Evolutionary conservation across 1,140 invertebrate genomes (phyloP), one percentile per base, ranked within the genome.

Genomic region (Calephelis nemesis): DNA sequence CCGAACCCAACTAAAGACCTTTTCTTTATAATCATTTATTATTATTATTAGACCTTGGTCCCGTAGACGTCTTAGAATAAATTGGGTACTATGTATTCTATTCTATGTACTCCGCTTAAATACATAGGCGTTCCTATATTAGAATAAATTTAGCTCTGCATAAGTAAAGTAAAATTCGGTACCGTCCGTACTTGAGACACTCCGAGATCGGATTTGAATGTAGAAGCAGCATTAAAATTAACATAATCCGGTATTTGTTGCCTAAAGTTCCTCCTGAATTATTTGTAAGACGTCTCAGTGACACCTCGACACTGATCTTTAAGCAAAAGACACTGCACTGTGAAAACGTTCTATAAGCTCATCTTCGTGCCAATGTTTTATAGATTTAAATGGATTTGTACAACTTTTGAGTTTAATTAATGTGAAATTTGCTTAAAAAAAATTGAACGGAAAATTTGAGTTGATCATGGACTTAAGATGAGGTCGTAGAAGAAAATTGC

Each of bases 131-230:
- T 63, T 45, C 30, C 62, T 47, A 47, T 42, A 63, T 63, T 42
- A 15, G 13, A 63, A 63, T 47, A 47, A 42, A 42, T 63, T 39
- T 8, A 49, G 63, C 63, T 65, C 49, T 40, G 63, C 49, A 49
- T 65, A 65, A 65, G 63, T 65, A 65, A 65, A 65, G 63, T 19
- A 65, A 65, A 65, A 65, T 65, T 65, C 30, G 47, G 47, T 39
- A 49, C 47, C 48, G 77, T 73, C 71, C 69, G 72, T 71, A 70
- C 74, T 65, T 70, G 70, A 75, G 74, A 78, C 78, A 74, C 78
- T 78, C 76, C 71, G 69, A 82, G 82, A 82, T 81, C 80, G 76
- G 81, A 80, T 85, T 85, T 85, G 83, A 83, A 85, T 83, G 72
- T 67, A 76, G 74, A 78, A 84, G 74, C 74, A 83, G 83, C 73